Evolutionary conservation across 2,797 vertebrate genomes (phyloP), one percentile per base, ranked within the genome.

Genomic region (Diplodus puntazzo): DNA sequence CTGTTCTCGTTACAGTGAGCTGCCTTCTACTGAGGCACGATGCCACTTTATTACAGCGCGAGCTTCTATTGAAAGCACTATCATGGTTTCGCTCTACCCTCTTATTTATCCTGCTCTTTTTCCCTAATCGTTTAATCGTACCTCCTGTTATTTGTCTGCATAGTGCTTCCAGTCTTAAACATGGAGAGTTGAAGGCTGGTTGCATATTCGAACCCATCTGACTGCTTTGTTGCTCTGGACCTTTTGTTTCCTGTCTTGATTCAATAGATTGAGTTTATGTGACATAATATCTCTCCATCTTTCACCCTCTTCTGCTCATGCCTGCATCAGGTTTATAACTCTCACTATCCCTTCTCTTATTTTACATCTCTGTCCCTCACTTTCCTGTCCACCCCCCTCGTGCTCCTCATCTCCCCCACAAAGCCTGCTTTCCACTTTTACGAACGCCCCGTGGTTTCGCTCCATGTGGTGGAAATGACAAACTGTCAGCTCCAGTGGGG

Each of bases 391-490:
- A n/a, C 20, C 16, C 13, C 11, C 4, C 58, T 48, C 68, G 59
- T 11, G 52, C 39, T 69, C 54, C 71, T 64, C 25, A 16, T 82
- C 77, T 64, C 50, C 17, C 58, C 30, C 10, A 30, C 54, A 12
- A 66, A 69, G 27, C 30, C 52, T 46, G 42, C 17, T 49, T 77
- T 55, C 46, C 46, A 39, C 34, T 70, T 42, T 69, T 69, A 20
- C 18, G 57, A 68, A 50, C 42, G 61, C n/a, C 75, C 77, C 48
- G 61, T 52, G 75, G 68, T 82, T 79, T 79, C 23, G 0, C 62
- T 60, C 71, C 80, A 66, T 74, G 73, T 60, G 60, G 87, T 69
- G 64, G 75, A 84, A 85, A 84, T 83, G 87, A 85, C 84, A 81
- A 86, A 80, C 61, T 64, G 82, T 80, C 79, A 79, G 69, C 54